Base-by-base conservation (phyloP, 2,113 vertebrate species). In the Pedionomus torquatus region DNA sequence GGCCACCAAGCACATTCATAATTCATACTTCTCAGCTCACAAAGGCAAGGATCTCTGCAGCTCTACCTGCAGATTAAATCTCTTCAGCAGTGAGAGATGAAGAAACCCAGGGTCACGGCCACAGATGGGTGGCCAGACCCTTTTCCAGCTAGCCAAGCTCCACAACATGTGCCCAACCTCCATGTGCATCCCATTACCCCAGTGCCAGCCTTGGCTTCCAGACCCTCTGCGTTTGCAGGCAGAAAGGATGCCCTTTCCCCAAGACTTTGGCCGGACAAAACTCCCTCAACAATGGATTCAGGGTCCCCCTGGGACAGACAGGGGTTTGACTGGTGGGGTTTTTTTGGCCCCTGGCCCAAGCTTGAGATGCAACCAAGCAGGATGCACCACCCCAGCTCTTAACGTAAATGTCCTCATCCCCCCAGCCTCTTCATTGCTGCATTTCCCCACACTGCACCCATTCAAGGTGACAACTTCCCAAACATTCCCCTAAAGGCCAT, bases 141-240 rank as follows among this genome's bases (percentile, higher is more conserved):
- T 17, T 41, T 26, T 46, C 89, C 94, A 85, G 46, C 70, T 63
- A 74, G 23, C 60, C 1, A 2, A 41, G 52, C 17, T 44, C 52
- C 0, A 1, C 52, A 64, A 87, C 26, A 17, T 6, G 2, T 55
- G 68, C 60, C 77, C 37, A 26, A 49, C 49, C 35, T 74, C 10
- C 1, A 5, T 8, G 19, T 11, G 4, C 2, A 1, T 41, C 48
- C 23, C 0, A 3, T 19, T 20, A 12, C 15, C 24, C 15, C 70
- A 7, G 18, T 28, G 15, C 25, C 39, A 28, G 18, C 41, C 49
- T 55, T 5, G 0, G 24, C 54, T 58, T 44, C 7, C 3, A 31
- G 35, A 10, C 7, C 2, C 5, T 35, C 31, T 3, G 14, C 1
- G 0, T 8, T 17, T 48, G 17, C 60, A 70, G 46, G 44, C 17